phyloP scores from a whole-genome alignment of 2,113 vertebrate species.

The Tragelaphus imberbis region DNA sequence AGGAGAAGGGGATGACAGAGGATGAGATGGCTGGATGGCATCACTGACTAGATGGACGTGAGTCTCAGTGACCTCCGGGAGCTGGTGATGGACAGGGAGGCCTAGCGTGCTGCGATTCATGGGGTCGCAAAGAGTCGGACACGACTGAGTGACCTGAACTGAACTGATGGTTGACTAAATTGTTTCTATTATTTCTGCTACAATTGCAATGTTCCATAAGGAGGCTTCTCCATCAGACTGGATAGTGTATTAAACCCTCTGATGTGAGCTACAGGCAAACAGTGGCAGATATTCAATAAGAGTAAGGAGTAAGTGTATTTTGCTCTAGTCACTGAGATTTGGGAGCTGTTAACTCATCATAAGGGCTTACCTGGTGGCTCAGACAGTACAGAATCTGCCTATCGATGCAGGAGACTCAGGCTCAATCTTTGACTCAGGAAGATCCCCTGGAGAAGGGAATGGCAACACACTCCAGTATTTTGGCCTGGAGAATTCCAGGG shows the following conservation, averaged over 20 bases:
- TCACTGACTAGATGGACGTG: too few species aligned
- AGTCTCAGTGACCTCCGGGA: too few species aligned
- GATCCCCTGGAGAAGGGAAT: not conserved
- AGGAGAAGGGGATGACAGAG: too few species aligned
- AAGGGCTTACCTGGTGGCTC: not conserved
- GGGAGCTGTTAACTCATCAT: not conserved
- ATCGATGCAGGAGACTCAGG: not conserved
- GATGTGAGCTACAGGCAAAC: not conserved
- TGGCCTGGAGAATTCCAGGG: not conserved
- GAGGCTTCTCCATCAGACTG: not conserved
- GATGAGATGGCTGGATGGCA: too few species aligned
- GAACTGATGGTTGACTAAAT: not conserved
- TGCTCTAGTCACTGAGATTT: not conserved
- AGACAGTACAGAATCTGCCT: not conserved
- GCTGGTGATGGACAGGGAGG: too few species aligned
- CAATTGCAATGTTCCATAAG: not conserved
- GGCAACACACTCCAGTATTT: not conserved
- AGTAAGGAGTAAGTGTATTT: not conserved
- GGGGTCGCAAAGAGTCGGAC: too few species aligned
- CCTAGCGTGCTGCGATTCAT: too few species aligned
- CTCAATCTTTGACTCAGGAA: not conserved
- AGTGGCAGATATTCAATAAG: rapidly evolving
- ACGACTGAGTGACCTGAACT: too few species aligned
- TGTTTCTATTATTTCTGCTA: not conserved
- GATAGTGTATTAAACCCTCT: not conserved